Percentiles rank a stretch among this genome's conserved stretches.
phyloP scores from a whole-genome alignment of 2,797 vertebrate species.

The Epinephelus awoara region DNA sequence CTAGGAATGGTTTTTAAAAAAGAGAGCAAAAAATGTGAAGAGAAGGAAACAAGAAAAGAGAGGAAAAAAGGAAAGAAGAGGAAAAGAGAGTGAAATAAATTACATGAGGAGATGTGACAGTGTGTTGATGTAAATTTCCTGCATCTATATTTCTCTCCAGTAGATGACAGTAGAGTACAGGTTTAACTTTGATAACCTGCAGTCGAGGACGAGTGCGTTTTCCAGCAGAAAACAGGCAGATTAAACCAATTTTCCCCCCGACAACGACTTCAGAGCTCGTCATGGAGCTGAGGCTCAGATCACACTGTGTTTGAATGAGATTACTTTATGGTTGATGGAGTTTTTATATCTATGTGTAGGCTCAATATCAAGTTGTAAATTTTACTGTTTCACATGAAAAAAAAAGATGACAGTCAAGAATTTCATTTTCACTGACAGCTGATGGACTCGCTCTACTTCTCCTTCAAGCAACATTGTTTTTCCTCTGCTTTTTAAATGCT shows the following conservation, averaged over 20 bases:
- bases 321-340: not conserved
- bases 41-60: not conserved
- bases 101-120: too few species aligned
- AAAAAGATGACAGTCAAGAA: not conserved
- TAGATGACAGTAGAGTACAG: conserved; percentile 50
- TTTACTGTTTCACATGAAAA: not conserved
- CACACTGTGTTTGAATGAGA: not conserved
- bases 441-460: conserved; percentile 11
- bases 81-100: not conserved
- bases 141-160: not conserved
- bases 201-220: not conserved
- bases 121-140: not conserved
- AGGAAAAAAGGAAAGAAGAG: not conserved
- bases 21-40: not conserved
- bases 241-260: conserved; percentile 9
- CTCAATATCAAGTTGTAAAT: not conserved
- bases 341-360: not conserved
- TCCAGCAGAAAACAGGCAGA: conserved; percentile 19
- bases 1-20: not conserved
- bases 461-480: not conserved
- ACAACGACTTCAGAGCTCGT: conserved; percentile 4
- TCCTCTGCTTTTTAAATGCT: too few species aligned
- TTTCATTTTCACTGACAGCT: conserved; percentile 2
- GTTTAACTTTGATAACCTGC: not conserved
- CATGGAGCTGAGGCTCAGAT: not conserved